Evolutionary conservation across 2,797 vertebrate genomes (phyloP).

Genomic region (Xenops minutus): DNA sequence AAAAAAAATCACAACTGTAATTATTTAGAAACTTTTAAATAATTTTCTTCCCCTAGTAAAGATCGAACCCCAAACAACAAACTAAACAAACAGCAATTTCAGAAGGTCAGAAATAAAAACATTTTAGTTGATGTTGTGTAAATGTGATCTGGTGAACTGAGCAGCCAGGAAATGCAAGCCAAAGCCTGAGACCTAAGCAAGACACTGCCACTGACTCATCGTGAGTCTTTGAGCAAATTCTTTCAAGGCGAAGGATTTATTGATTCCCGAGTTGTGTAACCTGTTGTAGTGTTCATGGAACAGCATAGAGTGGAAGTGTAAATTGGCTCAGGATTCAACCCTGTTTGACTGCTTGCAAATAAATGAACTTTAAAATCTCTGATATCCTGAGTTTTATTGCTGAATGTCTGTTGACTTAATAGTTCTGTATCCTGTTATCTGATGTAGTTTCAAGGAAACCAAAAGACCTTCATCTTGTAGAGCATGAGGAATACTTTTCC

Average conservation of each 20-base stretch:
- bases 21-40: background rate
- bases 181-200: background rate
- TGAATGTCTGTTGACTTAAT: background rate
- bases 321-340: background rate
- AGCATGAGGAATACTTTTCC: background rate
- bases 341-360: conserved; percentile 2
- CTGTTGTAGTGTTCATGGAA: background rate
- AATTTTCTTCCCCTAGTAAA: conserved; percentile 3
- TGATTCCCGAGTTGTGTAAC: background rate
- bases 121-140: background rate
- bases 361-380: conserved; percentile 20
- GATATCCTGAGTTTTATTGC: conserved; percentile 23
- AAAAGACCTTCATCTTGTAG: background rate
- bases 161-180: background rate
- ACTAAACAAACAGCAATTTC: background rate
- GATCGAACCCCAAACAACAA: background rate
- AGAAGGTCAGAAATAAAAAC: background rate
- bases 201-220: background rate
- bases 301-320: background rate
- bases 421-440: background rate
- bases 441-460: background rate
- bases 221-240: background rate
- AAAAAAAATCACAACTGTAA: background rate
- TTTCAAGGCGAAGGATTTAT: background rate
- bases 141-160: background rate